phyloP scores from a whole-genome alignment of 2,113 vertebrate genomes.

The Hippopotamus amphibius region DNA sequence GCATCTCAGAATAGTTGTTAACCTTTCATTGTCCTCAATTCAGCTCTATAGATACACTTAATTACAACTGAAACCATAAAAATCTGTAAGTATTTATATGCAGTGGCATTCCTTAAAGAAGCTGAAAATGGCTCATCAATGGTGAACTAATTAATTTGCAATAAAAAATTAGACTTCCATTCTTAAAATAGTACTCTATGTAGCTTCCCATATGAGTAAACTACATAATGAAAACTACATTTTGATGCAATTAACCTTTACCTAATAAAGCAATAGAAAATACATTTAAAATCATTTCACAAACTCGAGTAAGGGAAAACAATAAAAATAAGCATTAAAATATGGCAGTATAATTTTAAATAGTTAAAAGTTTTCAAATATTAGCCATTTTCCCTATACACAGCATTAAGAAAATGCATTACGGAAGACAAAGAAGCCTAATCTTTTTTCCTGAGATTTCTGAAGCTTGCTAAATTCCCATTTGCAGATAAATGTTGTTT shows the following conservation, averaged over 20 bases:
- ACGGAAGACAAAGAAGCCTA: constrained; percentile 76
- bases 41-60: constrained; percentile 70
- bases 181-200: constrained; percentile 64
- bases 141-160: constrained; percentile 82
- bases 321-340: constrained; percentile 75
- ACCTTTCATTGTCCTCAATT: constrained; percentile 58
- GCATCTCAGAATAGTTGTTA: constrained; percentile 74
- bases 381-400: not conserved
- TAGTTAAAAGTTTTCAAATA: constrained; percentile 56
- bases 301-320: constrained; percentile 75
- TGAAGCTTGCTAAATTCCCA: constrained; percentile 84
- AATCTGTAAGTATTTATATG: constrained; percentile 80
- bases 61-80: constrained; percentile 84
- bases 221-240: constrained; percentile 82
- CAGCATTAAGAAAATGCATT: constrained; percentile 56
- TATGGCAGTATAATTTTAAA: constrained; percentile 57
- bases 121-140: constrained; percentile 65
- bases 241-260: constrained; percentile 82
- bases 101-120: constrained; percentile 75
- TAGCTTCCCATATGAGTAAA: constrained; percentile 74
- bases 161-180: constrained; percentile 75
- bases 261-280: constrained; percentile 75
- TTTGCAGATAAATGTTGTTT: constrained; percentile 88
- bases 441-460: constrained; percentile 76
- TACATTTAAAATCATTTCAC: constrained; percentile 82